Evolutionary conservation across 2,888 invertebrate genomes (phyloP).

Genomic region (Macrostomum cliftonense): DNA sequence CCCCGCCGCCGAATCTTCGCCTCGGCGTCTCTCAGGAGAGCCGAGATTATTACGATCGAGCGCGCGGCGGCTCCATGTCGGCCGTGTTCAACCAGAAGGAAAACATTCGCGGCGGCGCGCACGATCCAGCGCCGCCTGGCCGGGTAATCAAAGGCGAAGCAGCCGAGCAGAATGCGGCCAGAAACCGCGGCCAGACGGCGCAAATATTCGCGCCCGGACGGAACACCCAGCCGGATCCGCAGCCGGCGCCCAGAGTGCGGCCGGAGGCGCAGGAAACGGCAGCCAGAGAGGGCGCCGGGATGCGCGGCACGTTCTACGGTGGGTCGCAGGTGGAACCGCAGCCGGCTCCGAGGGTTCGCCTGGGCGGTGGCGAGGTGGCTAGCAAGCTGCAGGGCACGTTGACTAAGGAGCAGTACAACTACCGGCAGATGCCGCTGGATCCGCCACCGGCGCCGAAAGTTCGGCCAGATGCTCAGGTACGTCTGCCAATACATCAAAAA

Average conservation of each 20-base stretch:
- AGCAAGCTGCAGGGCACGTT: constrained; percentile 1
- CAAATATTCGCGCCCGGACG: too few species aligned
- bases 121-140: too few species aligned
- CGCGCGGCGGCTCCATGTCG: too few species aligned
- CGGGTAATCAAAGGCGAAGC: too few species aligned
- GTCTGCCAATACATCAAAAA: too few species aligned
- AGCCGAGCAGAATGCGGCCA: too few species aligned
- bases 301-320: neutral
- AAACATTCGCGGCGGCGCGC: too few species aligned
- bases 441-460: constrained; percentile 1
- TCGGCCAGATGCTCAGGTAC: neutral
- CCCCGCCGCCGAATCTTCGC: neutral
- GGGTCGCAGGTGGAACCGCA: neutral
- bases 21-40: neutral
- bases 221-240: neutral
- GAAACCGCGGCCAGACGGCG: too few species aligned
- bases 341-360: neutral
- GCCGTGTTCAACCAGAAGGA: too few species aligned
- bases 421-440: neutral
- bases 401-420: constrained; percentile 1
- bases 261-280: neutral
- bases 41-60: too few species aligned
- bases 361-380: neutral
- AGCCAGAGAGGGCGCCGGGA: neutral
- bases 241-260: neutral